phyloP scores from a whole-genome alignment of 2,888 invertebrate species.

The Nemoura dubitans region DNA sequence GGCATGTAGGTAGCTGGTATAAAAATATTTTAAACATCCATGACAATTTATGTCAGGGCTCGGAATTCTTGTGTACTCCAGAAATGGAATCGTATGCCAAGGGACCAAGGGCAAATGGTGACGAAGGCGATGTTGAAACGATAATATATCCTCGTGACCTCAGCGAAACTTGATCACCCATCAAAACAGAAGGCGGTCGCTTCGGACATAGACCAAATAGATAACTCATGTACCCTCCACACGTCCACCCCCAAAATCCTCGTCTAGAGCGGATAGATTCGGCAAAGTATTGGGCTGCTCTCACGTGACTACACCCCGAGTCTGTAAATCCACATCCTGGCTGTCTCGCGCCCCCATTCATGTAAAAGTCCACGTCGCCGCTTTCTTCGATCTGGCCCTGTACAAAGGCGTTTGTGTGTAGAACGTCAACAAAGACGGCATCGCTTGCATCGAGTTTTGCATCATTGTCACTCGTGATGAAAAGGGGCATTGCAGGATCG shows the following conservation, averaged over 20 bases:
- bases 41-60: too few species aligned
- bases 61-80: too few species aligned
- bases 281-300: conserved; percentile 70
- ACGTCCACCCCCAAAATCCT: conserved; percentile 75
- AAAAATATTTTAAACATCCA: too few species aligned
- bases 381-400: conserved; percentile 65
- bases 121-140: neutral
- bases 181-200: neutral
- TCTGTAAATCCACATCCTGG: conserved; percentile 64
- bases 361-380: conserved; percentile 68
- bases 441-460: conserved; percentile 66
- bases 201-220: conserved; percentile 67
- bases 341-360: conserved; percentile 67
- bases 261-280: conserved; percentile 70
- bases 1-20: too few species aligned
- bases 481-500: conserved; percentile 75
- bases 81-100: neutral
- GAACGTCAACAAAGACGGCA: conserved; percentile 70
- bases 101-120: neutral
- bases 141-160: neutral
- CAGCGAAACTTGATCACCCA: conserved; percentile 37
- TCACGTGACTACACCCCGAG: conserved; percentile 67
- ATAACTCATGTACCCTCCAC: conserved; percentile 67
- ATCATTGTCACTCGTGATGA: conserved; percentile 53
- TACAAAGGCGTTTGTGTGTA: conserved; percentile 69